Conservation (phyloP, 2,113 vertebrate species). For the Willisornis vidua region DNA sequence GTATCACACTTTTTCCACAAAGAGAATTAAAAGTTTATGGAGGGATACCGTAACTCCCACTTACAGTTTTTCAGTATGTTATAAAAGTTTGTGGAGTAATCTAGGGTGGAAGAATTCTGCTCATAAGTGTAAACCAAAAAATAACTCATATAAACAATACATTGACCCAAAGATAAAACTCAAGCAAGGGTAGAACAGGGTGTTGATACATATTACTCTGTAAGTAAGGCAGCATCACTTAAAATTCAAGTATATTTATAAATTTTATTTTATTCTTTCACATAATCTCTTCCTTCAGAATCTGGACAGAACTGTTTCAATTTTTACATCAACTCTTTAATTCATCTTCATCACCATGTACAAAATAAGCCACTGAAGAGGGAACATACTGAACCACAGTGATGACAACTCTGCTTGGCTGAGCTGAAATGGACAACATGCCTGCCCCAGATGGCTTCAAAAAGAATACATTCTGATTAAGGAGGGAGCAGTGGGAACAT, state of each 20-base stretch:
- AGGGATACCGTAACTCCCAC: not conserved
- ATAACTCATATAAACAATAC: not conserved
- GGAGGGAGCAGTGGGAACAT: conserved; percentile 65
- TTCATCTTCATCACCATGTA: not conserved
- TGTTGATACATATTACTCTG: not conserved
- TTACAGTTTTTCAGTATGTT: not conserved
- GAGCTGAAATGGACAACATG: conserved; percentile 53
- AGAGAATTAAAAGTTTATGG: not conserved
- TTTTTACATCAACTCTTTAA: not conserved
- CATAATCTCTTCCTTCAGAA: not conserved
- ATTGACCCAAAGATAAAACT: not conserved
- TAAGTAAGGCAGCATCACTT: not conserved
- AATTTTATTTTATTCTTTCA: not conserved
- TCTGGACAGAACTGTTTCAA: not conserved
- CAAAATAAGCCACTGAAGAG: conserved; percentile 35
- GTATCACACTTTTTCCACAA: not conserved
- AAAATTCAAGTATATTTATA: not conserved
- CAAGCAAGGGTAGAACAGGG: not conserved
- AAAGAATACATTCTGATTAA: conserved; percentile 62
- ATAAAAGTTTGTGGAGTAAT: not conserved
- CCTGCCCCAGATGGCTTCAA: conserved; percentile 65
- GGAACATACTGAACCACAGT: conserved; percentile 7
- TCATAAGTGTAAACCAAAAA: not conserved
- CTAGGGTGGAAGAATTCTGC: not conserved
- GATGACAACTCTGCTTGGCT: conserved; percentile 38